Evolutionary conservation across 2,797 vertebrate genomes (phyloP), one percentile per base, ranked within the genome.

Genomic region (Mus caroli): DNA sequence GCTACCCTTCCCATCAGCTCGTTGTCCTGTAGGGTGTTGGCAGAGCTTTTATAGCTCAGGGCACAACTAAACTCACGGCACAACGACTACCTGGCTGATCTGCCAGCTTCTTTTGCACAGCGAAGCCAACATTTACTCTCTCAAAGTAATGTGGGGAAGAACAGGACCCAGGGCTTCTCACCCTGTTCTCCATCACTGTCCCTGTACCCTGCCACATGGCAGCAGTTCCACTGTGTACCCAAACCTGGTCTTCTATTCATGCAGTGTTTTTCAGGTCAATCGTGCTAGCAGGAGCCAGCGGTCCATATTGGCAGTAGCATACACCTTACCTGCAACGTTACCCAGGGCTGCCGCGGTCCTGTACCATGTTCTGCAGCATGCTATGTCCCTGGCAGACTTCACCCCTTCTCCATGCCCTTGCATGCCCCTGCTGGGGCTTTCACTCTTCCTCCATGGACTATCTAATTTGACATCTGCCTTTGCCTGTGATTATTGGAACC

Each of bases 401-500:
- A 3, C 37, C 9, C 43, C 69, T 28, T 52, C 13, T 64, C 84
- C 4, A 2, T 3, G 1, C 19, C 19, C 13, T 50, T 3, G 40
- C 17, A 54, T 88, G 60, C 43, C 64, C 34, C 1, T 43, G 50
- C 92, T 78, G 50, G 13, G 3, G 34, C 40, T 78, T 62, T 89
- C 60, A 56, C 13, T 26, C 56, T 88, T 86, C 34, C 52, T 60
- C 12, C 14, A 10, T 31, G 73, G 94, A 88, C 85, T 40, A 62
- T 88, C 92, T 92, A 62, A 87, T 97, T 97, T 98, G 97, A 98
- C 43, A 94, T 97, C 82, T 96, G 87, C 77, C 77, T 94, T 98
- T 98, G 92, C 46, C 95, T 97, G 94, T 97, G 96, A 97, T 96
- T 98, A 95, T 90, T 96, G 96, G 97, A 97, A 98, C 96, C 93